Conservation (phyloP, 2,888 invertebrate genomes). For the Yponomeuta malinellus region DNA sequence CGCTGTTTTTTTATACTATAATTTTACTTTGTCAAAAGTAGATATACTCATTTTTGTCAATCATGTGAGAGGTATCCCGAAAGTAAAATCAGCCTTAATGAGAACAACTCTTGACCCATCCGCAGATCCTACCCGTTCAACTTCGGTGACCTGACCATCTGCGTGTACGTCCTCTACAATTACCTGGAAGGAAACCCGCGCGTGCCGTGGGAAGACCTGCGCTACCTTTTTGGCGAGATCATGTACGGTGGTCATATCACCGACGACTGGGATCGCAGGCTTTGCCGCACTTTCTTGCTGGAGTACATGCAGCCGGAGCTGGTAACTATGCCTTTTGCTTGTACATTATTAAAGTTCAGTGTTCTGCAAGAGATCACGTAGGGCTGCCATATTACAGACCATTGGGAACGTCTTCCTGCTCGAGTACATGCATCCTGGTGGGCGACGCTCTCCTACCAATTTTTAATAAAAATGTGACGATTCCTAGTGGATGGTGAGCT, state of each 20-base stretch:
- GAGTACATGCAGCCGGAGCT: conserved; percentile 93
- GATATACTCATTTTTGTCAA: too few relatives aligned
- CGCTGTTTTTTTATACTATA: too few relatives aligned
- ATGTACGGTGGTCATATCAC: conserved; percentile 99
- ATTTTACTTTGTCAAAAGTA: too few relatives aligned
- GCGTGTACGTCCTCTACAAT: conserved; percentile 92
- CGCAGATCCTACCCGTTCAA: conserved; percentile 83
- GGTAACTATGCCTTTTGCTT: conserved; percentile 45
- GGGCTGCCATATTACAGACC: conserved; percentile 97
- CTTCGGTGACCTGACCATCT: conserved; percentile 92
- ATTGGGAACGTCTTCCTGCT: conserved; percentile 95
- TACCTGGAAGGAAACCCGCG: conserved; percentile 91
- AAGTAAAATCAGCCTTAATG: too few relatives aligned
- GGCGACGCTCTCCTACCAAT: too few relatives aligned
- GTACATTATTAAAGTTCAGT: too few relatives aligned
- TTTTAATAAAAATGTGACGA: too few relatives aligned
- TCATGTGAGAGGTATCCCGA: too few relatives aligned
- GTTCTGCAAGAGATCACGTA: conserved; percentile 91
- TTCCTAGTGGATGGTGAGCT: conserved; percentile 11
- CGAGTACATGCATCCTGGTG: conserved; percentile 90
- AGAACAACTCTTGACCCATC: not conserved
- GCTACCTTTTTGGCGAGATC: conserved; percentile 96
- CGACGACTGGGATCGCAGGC: conserved; percentile 94
- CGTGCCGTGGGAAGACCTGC: conserved; percentile 95
- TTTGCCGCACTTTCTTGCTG: conserved; percentile 89